Conservation (phyloP, 2,113 vertebrate species). For the Dipodomys stephensi region DNA sequence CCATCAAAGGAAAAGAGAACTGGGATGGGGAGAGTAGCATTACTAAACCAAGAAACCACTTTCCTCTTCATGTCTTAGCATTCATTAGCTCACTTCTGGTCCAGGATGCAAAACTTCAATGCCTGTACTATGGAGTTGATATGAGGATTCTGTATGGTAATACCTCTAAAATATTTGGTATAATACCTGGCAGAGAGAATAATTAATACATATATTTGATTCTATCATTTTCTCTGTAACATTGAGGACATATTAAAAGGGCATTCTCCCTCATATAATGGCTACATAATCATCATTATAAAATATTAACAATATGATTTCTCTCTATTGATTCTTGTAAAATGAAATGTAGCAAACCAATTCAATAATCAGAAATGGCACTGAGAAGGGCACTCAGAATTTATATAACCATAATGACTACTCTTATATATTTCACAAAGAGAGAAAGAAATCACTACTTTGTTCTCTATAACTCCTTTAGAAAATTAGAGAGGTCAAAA, state of each 20-base stretch:
- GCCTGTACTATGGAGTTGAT: neutral
- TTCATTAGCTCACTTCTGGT: neutral
- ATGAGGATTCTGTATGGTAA: neutral
- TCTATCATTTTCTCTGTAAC: slow-evolving; percentile 31
- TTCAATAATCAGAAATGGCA: neutral
- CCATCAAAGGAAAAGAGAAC: neutral
- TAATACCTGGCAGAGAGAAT: neutral
- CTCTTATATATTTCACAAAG: neutral
- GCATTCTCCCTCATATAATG: neutral
- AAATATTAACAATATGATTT: slow-evolving; percentile 19
- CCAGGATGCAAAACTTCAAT: slow-evolving; percentile 1
- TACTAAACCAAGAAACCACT: neutral
- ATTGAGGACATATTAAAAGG: neutral
- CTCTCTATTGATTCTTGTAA: slow-evolving; percentile 17
- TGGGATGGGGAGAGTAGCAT: neutral
- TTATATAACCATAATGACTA: neutral
- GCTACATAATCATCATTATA: neutral
- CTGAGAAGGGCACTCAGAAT: neutral
- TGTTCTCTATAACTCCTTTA: neutral
- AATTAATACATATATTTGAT: neutral
- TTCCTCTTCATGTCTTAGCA: neutral
- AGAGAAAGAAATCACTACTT: neutral
- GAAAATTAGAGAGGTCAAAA: neutral
- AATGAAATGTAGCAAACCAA: neutral
- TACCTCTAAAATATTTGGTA: slow-evolving; percentile 17